Conservation (phyloP, 2,797 vertebrate genomes). For the Sebastes oblongus region DNA sequence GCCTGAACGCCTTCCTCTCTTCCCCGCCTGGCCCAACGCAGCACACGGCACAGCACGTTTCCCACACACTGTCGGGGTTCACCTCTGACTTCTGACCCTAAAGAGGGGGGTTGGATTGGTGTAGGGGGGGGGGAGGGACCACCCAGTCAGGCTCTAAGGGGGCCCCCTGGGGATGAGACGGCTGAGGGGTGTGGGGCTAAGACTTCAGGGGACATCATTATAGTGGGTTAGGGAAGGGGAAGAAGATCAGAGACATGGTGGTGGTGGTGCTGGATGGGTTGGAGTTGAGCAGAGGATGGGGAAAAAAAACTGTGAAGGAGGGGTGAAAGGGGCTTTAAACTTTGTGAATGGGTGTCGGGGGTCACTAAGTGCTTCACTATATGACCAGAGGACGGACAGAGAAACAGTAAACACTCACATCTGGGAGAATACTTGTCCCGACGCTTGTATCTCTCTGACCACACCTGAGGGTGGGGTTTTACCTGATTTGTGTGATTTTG, state of each 20-base stretch:
- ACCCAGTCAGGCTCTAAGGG: conserved; percentile 72
- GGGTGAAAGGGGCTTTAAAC: conserved; percentile 47
- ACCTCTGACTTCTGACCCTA: conserved; percentile 79
- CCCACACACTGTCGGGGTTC: conserved; percentile 77
- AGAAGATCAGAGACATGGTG: conserved; percentile 67
- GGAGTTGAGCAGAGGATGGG: conserved; percentile 32
- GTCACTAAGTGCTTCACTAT: conserved; percentile 43
- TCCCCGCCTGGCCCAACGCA: conserved; percentile 1
- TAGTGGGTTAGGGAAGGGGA: conserved; percentile 35
- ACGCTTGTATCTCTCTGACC: conserved; percentile 1
- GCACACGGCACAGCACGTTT: conserved; percentile 68
- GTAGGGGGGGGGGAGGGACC: conserved; percentile 65
- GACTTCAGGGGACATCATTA: conserved; percentile 43
- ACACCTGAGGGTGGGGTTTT: conserved; percentile 4
- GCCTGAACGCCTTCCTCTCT: conserved; percentile 56
- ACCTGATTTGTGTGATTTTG: not conserved
- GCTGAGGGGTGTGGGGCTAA: conserved; percentile 48
- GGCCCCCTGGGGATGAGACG: conserved; percentile 56
- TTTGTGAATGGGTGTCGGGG: conserved; percentile 34
- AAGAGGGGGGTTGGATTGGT: conserved; percentile 4
- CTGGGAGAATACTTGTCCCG: conserved; percentile 11
- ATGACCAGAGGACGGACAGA: conserved; percentile 41
- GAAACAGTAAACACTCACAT: conserved; percentile 46
- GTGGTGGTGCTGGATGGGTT: conserved; percentile 11
- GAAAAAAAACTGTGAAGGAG: not conserved